Evolutionary conservation across 2,797 vertebrate genomes (phyloP), one percentile per base, ranked within the genome.

Genomic region (Furcifer pardalis): DNA sequence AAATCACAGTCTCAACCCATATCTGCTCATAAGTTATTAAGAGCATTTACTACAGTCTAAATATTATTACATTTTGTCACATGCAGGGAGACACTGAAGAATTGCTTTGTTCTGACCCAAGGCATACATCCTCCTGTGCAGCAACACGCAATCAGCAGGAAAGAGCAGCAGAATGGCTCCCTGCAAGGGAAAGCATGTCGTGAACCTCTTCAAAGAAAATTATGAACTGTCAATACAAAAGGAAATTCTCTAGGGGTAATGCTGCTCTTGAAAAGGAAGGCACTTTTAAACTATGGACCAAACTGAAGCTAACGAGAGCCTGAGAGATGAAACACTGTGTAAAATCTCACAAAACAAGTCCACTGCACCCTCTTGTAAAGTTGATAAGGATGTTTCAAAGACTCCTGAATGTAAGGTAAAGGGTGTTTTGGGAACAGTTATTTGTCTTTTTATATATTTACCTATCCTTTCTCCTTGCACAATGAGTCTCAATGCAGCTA

Each of bases 121-220:
- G 59, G 10, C 15, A 42, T 9, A 59, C 23, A 81, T 69, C 49
- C 42, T 56, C 35, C 17, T 17, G 10, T 25, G 23, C 32, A 49
- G 44, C 60, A 46, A 60, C 19, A 13, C n/a, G 52, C 35, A 77
- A 30, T 27, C 35, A 73, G 12, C 7, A 46, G 25, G 44, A 65
- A 82, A 35, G 44, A 75, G 32, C 52, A 65, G 52, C 42, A 71
- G 56, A 79, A 56, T 32, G 65, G 25, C 2, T 77, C 27, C 68
- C 44, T 9, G 44, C 37, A 40, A 40, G 30, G 42, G 42, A 5
- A 62, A 27, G 9, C 42, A 30, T 40, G 69, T 65, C 37, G n/a
- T 73, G 23, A 79, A n/a, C 44, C 17, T 79, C 77, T 73, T 73
- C 83, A 74, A 79, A 79, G 59, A 56, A 79, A 79, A 65, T 40